phyloP scores from a whole-genome alignment of 2,797 vertebrate genomes.

The Semaprochilodus insignis region DNA sequence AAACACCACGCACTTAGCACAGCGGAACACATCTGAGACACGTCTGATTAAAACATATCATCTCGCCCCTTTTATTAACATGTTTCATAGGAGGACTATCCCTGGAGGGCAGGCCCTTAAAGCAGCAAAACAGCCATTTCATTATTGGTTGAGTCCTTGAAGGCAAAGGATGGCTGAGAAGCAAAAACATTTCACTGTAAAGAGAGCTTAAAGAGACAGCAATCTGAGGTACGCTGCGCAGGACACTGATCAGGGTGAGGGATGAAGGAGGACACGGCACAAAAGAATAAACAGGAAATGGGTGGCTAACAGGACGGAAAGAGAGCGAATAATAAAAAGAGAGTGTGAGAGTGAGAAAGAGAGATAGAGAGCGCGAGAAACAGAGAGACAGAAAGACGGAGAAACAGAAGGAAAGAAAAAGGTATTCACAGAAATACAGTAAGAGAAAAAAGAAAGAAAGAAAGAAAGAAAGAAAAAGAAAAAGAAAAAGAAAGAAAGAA shows the following conservation, averaged over 20 bases:
- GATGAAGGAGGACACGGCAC: constrained; percentile 48
- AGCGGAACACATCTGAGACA: not conserved
- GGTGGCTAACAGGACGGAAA: constrained; percentile 41
- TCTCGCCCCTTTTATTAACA: not conserved
- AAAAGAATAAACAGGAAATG: constrained; percentile 73
- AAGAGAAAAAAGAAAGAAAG: constrained; percentile 5
- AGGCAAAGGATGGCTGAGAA: not conserved
- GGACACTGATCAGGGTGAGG: constrained; percentile 42
- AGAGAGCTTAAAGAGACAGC: constrained; percentile 19
- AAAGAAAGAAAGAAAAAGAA: not conserved
- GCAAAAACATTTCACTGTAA: not conserved
- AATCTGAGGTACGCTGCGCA: constrained; percentile 17
- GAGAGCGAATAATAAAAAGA: not conserved
- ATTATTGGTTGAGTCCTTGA: not conserved
- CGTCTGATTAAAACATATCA: not conserved
- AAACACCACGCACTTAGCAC: not conserved
- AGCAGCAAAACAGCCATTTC: constrained; percentile 13
- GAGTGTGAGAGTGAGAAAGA: constrained; percentile 44
- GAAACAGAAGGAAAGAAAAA: not conserved
- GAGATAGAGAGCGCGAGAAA: not conserved
- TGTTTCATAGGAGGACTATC: not conserved
- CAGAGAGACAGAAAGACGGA: not conserved
- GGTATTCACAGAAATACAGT: not conserved
- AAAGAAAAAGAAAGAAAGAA: constrained; percentile 43
- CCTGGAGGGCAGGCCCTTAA: not conserved